phyloP scores from a whole-genome alignment of 2,888 invertebrate genomes.

The Drosophila crucigera region DNA sequence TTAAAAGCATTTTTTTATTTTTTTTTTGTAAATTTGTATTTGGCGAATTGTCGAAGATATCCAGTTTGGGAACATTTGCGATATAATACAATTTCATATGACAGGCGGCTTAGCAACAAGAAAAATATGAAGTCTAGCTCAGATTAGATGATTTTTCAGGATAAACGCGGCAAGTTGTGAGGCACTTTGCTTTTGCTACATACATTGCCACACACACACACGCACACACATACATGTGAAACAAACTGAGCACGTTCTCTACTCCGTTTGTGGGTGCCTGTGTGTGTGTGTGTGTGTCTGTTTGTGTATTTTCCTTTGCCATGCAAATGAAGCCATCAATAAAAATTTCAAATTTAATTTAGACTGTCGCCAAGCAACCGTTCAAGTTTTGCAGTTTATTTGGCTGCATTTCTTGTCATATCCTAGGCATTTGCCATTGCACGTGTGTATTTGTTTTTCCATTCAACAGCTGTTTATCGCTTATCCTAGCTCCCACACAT shows the following conservation, averaged over 20 bases:
- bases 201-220: conserved; percentile 13
- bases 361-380: conserved; percentile 49
- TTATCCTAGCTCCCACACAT: conserved; percentile 6
- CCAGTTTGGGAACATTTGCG: conserved; percentile 14
- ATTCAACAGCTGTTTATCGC: conserved; percentile 71
- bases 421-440: conserved; percentile 33
- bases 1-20: not conserved
- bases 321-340: conserved; percentile 77
- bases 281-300: conserved; percentile 7
- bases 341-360: conserved; percentile 64
- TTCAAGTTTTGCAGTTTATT: conserved; percentile 51
- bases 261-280: not conserved
- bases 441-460: conserved; percentile 58
- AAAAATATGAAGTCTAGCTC: conserved; percentile 79
- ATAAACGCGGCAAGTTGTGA: conserved; percentile 70
- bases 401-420: conserved; percentile 51
- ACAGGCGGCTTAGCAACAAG: conserved; percentile 74
- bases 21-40: not conserved
- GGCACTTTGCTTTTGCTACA: conserved; percentile 48
- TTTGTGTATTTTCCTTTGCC: conserved; percentile 34
- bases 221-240: conserved; percentile 1
- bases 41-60: not conserved
- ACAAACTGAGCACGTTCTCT: conserved; percentile 34
- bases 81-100: conserved; percentile 58
- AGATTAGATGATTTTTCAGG: conserved; percentile 80